Percentiles rank a stretch among this genome's conserved stretches.
Conservation (phyloP, 2,888 invertebrate genomes). For the Ganaspis brasiliensis region DNA sequence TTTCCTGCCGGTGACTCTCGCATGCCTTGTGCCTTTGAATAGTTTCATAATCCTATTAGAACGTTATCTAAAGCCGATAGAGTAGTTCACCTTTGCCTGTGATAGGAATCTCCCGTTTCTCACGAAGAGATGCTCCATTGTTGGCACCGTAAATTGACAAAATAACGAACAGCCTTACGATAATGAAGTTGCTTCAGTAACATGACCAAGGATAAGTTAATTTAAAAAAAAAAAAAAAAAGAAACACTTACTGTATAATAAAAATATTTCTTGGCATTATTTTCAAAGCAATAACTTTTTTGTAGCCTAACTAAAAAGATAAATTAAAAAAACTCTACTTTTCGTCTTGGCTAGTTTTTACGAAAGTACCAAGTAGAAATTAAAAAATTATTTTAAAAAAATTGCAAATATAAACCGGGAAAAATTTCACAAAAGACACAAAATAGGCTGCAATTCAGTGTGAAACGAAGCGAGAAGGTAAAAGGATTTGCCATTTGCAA, state of each 20-base stretch:
- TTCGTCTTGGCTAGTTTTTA: no score
- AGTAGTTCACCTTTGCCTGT: slow-evolving; percentile 51
- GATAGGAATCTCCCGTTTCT: slow-evolving; percentile 57
- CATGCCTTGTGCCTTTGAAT: slow-evolving; percentile 52
- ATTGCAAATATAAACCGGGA: neutral
- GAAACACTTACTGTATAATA: neutral
- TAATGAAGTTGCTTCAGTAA: slow-evolving; percentile 32
- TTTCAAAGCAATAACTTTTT: no score
- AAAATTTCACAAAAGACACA: neutral
- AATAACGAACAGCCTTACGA: slow-evolving; percentile 36
- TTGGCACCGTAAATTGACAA: slow-evolving; percentile 46
- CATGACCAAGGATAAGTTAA: neutral
- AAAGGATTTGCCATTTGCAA: slow-evolving; percentile 70
- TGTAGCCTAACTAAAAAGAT: no score
- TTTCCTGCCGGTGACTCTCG: slow-evolving; percentile 30
- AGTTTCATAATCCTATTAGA: slow-evolving; percentile 64
- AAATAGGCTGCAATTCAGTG: slow-evolving; percentile 18
- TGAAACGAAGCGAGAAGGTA: slow-evolving; percentile 5
- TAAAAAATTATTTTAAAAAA: no score
- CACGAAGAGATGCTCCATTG: slow-evolving; percentile 52
- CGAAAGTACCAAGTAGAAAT: no score
- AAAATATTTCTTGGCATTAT: no score
- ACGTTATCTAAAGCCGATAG: slow-evolving; percentile 58
- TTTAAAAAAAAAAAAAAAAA: neutral
- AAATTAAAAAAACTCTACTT: no score